These are phyloP conservation scores for Brachionus calyciflorus DNA, from an alignment of 1,140 invertebrate genomes.

Conservation along the genomic window DNA sequence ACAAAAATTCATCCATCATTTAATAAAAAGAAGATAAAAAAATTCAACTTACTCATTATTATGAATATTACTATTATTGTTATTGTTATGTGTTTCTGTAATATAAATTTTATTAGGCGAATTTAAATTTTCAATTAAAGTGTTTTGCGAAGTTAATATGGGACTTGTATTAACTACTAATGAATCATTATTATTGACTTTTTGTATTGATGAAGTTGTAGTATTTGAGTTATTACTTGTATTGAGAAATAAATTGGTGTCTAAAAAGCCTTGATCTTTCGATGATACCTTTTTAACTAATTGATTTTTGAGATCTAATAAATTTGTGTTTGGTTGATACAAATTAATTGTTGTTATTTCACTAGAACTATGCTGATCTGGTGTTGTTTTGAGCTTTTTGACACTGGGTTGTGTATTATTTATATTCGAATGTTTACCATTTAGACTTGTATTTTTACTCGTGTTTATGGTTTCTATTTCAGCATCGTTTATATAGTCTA, in stretches of 20 bases:
- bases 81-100: too few species aligned
- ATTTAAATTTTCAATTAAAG: too few species aligned
- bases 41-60: too few species aligned
- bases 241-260: constrained; percentile 41
- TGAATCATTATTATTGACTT: not conserved
- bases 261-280: constrained; percentile 28
- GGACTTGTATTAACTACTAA: not conserved
- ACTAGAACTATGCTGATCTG: not conserved
- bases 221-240: not conserved
- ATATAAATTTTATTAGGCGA: too few species aligned
- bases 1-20: too few species aligned
- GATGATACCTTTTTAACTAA: not conserved
- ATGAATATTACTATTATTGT: too few species aligned
- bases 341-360: constrained; percentile 35
- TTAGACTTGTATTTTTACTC: constrained; percentile 15
- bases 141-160: too few species aligned
- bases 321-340: constrained; percentile 32
- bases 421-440: not conserved
- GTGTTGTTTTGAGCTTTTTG: constrained; percentile 26
- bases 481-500: not conserved
- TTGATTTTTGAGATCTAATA: constrained; percentile 19
- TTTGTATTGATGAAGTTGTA: not conserved
- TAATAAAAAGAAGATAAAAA: too few species aligned
- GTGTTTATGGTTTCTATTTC: constrained; percentile 33
- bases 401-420: not conserved